Conservation (phyloP, 2,113 vertebrate genomes). For the Thunnus maccoyii region DNA sequence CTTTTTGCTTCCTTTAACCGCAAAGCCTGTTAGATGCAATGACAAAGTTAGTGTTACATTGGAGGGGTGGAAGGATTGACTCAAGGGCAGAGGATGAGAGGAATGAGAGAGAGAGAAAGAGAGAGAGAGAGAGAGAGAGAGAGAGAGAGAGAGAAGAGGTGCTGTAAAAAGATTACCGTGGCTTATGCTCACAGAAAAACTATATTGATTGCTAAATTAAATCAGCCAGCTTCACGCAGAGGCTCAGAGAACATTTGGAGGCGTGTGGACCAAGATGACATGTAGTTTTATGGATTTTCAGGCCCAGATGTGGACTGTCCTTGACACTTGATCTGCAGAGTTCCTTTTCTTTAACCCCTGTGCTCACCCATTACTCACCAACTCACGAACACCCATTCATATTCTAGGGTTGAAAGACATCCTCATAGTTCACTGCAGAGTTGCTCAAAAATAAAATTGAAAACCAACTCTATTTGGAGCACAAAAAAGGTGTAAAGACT, state of each 20-base stretch:
- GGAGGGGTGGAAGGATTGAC: conserved; percentile 63
- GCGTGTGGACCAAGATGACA: conserved; percentile 47
- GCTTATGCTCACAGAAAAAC: conserved; percentile 77
- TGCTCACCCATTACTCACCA: background rate
- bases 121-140: no score
- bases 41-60: conserved; percentile 58
- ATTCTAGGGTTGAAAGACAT: background rate
- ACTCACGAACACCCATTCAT: background rate
- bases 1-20: conserved; percentile 47
- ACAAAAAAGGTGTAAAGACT: background rate
- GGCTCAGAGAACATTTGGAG: conserved; percentile 54
- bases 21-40: conserved; percentile 78
- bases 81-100: conserved; percentile 72
- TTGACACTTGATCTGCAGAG: conserved; percentile 62
- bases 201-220: conserved; percentile 83
- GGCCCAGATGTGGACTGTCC: conserved; percentile 61
- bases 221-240: conserved; percentile 64
- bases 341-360: conserved; percentile 38
- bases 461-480: background rate
- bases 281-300: conserved; percentile 74
- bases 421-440: background rate
- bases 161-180: conserved; percentile 79
- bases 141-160: conserved; percentile 57
- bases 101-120: conserved; percentile 4
- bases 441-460: conserved; percentile 1